Conservation (phyloP, 2,797 vertebrate genomes). For the Pristis pectinata region DNA sequence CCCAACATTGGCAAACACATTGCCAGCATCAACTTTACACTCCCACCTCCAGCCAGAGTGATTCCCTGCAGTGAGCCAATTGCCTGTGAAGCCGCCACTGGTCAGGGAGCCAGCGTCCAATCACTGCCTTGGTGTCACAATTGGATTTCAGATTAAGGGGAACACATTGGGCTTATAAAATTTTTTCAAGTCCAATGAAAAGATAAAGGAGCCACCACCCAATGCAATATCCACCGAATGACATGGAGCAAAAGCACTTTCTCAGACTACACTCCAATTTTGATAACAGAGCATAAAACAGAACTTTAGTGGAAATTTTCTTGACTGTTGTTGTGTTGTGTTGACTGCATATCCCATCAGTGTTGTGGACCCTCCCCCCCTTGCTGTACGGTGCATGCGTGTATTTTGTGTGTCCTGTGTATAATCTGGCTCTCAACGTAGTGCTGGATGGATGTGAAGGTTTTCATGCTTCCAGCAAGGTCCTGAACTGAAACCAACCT, state of each 20-base stretch:
- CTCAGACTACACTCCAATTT: background rate
- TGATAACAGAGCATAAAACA: background rate
- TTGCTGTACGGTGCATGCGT: background rate
- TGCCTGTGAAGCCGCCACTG: background rate
- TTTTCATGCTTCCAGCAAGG: background rate
- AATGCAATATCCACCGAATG: background rate
- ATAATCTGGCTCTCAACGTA: background rate
- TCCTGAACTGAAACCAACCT: background rate
- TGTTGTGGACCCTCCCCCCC: background rate
- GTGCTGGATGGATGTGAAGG: background rate
- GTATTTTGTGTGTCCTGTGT: background rate
- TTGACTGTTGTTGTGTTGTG: conserved; percentile 22
- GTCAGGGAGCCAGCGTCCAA: background rate
- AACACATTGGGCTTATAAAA: background rate
- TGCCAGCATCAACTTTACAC: background rate
- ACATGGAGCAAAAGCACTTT: background rate
- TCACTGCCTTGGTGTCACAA: background rate
- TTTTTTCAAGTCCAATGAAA: background rate
- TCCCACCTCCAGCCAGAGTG: background rate
- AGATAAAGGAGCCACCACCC: background rate
- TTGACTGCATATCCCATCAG: background rate
- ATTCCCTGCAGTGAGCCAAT: background rate
- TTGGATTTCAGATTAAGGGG: background rate
- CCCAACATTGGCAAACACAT: background rate
- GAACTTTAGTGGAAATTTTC: background rate